A percentile compares a stretch with the other conserved stretches of the same genome.
Conservation (phyloP, 1,140 invertebrate species). For the Lordiphosa clarofinis region DNA sequence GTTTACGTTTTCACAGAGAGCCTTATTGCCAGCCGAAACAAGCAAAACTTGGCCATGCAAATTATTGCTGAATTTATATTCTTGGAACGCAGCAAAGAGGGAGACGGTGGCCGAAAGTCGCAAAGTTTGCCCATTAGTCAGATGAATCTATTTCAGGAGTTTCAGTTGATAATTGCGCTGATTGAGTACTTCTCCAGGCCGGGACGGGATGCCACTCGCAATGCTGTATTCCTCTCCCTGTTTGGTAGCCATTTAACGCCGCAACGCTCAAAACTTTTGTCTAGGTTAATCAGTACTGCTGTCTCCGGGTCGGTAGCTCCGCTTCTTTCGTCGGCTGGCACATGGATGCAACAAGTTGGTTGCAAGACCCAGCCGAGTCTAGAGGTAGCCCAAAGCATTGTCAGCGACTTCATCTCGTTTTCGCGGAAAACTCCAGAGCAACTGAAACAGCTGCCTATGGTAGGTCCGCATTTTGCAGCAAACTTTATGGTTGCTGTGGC, state of each 20-base stretch:
- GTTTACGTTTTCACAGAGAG: constrained; percentile 42
- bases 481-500: constrained; percentile 90
- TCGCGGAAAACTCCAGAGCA: constrained; percentile 84
- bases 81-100: constrained; percentile 82
- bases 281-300: constrained; percentile 88
- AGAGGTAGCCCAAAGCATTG: constrained; percentile 86
- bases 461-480: constrained; percentile 86
- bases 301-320: constrained; percentile 87
- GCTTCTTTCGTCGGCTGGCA: constrained; percentile 87
- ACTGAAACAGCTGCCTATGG: constrained; percentile 84
- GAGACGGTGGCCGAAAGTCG: constrained; percentile 47
- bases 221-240: constrained; percentile 89
- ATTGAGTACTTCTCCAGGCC: constrained; percentile 87
- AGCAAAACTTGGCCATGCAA: constrained; percentile 83
- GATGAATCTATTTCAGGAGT: constrained; percentile 85
- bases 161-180: constrained; percentile 88
- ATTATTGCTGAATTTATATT: constrained; percentile 91
- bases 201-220: constrained; percentile 86
- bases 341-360: constrained; percentile 91
- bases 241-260: constrained; percentile 86
- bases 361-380: constrained; percentile 87
- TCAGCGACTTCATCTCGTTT: constrained; percentile 89
- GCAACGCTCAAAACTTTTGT: constrained; percentile 85
- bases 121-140: constrained; percentile 79
- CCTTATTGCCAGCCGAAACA: constrained; percentile 59